Percentiles rank a stretch among this genome's conserved stretches.
Evolutionary conservation across 2,888 invertebrate genomes (phyloP).

Genomic region (Chaetoderma sp.): DNA sequence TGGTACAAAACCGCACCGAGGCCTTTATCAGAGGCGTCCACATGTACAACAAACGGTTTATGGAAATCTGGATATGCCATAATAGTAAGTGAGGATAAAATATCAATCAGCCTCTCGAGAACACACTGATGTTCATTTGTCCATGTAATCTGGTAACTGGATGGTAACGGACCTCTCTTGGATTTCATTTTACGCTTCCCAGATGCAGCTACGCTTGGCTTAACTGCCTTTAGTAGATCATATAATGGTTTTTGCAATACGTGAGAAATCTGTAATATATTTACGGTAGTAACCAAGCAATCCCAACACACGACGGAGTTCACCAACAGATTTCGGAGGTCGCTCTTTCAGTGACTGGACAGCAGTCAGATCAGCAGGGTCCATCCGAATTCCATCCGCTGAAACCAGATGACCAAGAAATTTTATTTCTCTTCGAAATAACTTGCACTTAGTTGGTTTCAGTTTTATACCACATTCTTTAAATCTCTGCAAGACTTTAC

Average conservation of each 20-base stretch:
- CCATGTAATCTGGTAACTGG: background rate
- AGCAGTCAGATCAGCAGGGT: background rate
- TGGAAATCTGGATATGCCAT: slow-evolving; percentile 24
- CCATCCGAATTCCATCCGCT: background rate
- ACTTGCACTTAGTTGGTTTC: background rate
- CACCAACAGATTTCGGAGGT: background rate
- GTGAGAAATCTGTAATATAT: background rate
- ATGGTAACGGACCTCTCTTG: slow-evolving; percentile 9
- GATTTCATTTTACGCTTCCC: background rate
- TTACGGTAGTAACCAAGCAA: background rate
- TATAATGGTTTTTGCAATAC: slow-evolving; percentile 3
- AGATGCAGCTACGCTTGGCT: too few relatives aligned
- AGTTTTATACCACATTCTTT: background rate
- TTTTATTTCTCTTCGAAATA: background rate
- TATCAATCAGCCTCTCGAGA: slow-evolving; percentile 14
- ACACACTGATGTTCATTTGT: slow-evolving; percentile 5
- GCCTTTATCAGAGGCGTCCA: slow-evolving; percentile 19
- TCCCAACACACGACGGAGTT: slow-evolving; percentile 4
- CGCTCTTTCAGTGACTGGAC: background rate
- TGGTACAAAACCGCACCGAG: slow-evolving; percentile 35
- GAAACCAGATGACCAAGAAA: slow-evolving; percentile 11
- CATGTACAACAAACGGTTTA: slow-evolving; percentile 26
- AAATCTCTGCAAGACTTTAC: slow-evolving; percentile 6
- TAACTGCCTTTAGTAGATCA: slow-evolving; percentile 4
- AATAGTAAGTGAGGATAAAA: slow-evolving; percentile 16